Evolutionary conservation across 2,888 invertebrate genomes (phyloP), one percentile per base, ranked within the genome.

Genomic region (Iselma pallidipennis): DNA sequence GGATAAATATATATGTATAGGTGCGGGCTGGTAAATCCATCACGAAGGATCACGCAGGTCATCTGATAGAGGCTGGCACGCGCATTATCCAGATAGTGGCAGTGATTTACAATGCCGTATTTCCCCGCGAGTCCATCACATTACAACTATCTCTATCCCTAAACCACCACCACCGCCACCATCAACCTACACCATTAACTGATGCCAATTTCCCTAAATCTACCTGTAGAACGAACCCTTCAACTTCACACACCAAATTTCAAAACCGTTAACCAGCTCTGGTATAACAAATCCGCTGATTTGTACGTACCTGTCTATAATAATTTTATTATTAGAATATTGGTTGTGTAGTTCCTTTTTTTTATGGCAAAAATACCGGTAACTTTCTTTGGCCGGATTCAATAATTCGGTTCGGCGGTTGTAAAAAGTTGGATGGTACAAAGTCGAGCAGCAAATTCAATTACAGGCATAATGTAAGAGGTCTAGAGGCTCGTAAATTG

Each of bases 61-160:
- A 78, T 78, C 79, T 76, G 79, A 79, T 79, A 78, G 76, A 74
- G 74, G 74, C 71, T 75, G 76, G 78, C 76, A 76, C 76, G 77
- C 75, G 76, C 75, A 73, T 74, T 77, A 76, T 75, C 76, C 76
- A 74, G 76, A 76, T 77, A 76, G 74, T 73, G 71, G 71, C 70
- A 66, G 77, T 78, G 78, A 78, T 78, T 78, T 78, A 78, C 77
- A 75, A 72, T 74, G 69, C 72, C 70, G 75, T 70, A 75, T 76
- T 78, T 77, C 74, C 76, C 73, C 71, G 74, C 69, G 74, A 76
- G 76, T 78, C 76, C 76, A 77, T 78, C 78, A 77, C 76, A 76
- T 76, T 16, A 70, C 62, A 50, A 42, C 52, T 25, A 16, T 19
- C 57, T 28, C 61, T 31, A 52, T 48, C 49, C 29, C 60, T 49